These are phyloP conservation scores for Hypomecis punctinalis DNA, from an alignment of 2,888 invertebrate genomes.

Conservation along the genomic window DNA sequence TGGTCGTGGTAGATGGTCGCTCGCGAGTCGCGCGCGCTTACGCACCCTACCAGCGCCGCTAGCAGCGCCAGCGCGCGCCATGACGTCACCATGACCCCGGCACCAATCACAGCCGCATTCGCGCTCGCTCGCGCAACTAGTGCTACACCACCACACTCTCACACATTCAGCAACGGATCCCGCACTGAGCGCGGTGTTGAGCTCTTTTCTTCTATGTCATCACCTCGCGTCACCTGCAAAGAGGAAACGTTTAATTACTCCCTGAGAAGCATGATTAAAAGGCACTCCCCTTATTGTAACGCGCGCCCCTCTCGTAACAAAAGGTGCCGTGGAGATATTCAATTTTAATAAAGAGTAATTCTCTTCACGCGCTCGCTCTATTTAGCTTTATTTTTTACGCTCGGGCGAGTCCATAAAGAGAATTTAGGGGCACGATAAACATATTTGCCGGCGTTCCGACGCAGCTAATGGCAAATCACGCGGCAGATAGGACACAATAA, in stretches of 20 bases:
- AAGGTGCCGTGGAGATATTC: constrained; percentile 64
- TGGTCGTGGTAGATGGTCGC: constrained; percentile 89
- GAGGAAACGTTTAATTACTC: constrained; percentile 48
- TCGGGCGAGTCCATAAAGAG: constrained; percentile 59
- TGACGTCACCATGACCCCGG: constrained; percentile 73
- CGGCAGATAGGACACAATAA: constrained; percentile 72
- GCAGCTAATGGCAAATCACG: constrained; percentile 63
- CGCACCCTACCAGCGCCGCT: constrained; percentile 57
- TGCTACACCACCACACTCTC: constrained; percentile 44
- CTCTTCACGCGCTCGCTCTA: constrained; percentile 55
- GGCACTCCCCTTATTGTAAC: constrained; percentile 59
- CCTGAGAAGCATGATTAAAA: constrained; percentile 61
- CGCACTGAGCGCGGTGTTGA: constrained; percentile 19
- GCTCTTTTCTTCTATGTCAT: constrained; percentile 52
- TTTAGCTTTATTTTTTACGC: constrained; percentile 62
- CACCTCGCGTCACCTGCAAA: constrained; percentile 60
- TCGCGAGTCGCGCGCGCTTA: constrained; percentile 54
- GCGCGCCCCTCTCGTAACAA: constrained; percentile 58
- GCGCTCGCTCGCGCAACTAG: constrained; percentile 51
- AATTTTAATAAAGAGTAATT: constrained; percentile 73
- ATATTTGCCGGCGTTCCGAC: constrained; percentile 61
- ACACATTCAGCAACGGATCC: constrained; percentile 42
- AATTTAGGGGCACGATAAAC: constrained; percentile 69
- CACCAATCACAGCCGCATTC: constrained; percentile 64
- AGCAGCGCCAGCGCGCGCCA: constrained; percentile 75